phyloP scores from a whole-genome alignment of 2,888 invertebrate species.

The Meliscaeva auricollis region DNA sequence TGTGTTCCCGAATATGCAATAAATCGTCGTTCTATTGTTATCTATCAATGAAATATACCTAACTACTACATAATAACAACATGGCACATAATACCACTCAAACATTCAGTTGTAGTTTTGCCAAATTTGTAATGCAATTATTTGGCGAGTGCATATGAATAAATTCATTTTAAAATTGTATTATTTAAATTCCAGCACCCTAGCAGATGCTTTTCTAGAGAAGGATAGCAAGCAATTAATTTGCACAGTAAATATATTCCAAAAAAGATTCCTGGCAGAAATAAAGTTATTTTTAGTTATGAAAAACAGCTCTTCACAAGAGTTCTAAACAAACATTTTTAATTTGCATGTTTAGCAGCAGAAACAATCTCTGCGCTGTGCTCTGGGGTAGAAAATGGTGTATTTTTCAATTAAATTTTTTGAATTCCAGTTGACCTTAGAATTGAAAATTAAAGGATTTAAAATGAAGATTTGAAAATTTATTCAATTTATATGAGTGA shows the following conservation, averaged over 20 bases:
- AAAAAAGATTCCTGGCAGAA: background rate
- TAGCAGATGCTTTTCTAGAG: too few relatives aligned
- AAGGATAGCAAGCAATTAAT: too few relatives aligned
- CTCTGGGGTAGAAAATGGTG: background rate
- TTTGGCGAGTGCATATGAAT: background rate
- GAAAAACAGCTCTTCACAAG: background rate
- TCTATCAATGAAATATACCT: too few relatives aligned
- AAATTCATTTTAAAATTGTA: background rate
- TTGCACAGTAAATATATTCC: background rate
- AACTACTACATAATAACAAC: too few relatives aligned
- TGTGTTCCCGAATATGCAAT: too few relatives aligned
- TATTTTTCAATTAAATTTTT: background rate
- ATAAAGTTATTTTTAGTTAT: slow-evolving; percentile 6
- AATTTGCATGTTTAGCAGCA: background rate
- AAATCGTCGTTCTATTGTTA: too few relatives aligned
- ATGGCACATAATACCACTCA: background rate
- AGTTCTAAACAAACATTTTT: slow-evolving; percentile 14
- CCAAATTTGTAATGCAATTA: background rate
- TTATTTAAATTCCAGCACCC: background rate
- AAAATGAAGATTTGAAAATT: too few relatives aligned
- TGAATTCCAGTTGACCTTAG: too few relatives aligned
- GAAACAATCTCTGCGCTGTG: too few relatives aligned
- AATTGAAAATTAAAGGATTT: too few relatives aligned
- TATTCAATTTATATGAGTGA: too few relatives aligned
- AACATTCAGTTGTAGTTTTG: background rate